Conservation (phyloP, 2,797 vertebrate species). For the Galago senegalensis region DNA sequence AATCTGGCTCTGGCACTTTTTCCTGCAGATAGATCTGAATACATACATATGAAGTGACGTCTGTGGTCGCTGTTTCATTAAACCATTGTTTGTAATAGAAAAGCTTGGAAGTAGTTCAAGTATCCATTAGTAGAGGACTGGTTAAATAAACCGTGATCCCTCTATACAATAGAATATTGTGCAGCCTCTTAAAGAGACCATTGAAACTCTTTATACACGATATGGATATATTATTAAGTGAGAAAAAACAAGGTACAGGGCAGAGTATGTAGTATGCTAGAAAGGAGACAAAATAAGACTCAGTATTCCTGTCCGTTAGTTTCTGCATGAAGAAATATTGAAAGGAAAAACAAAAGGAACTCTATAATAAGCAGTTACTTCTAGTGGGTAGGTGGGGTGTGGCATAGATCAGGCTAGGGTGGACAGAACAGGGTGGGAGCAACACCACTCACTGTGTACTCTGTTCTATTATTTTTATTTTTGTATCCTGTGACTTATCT, state of each 20-base stretch:
- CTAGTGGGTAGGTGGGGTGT: background rate
- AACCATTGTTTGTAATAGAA: constrained; percentile 69
- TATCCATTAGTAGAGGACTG: constrained; percentile 43
- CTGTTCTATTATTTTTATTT: background rate
- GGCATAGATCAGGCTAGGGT: background rate
- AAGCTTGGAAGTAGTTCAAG: constrained; percentile 71
- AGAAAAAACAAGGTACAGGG: background rate
- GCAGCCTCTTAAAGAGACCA: constrained; percentile 31
- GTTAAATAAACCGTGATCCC: constrained; percentile 54
- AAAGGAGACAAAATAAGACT: background rate
- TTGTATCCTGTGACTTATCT: constrained; percentile 18
- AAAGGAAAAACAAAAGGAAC: background rate
- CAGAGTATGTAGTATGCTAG: background rate
- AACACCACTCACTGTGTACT: background rate
- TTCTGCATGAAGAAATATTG: background rate
- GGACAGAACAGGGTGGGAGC: background rate
- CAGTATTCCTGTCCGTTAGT: background rate
- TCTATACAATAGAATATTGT: constrained; percentile 45
- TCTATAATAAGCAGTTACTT: background rate
- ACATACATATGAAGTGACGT: background rate
- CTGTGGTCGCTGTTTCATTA: constrained; percentile 42
- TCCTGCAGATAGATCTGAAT: constrained; percentile 32
- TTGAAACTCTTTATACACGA: constrained; percentile 32
- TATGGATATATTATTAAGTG: background rate
- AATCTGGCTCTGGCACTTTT: constrained; percentile 14